These are phyloP conservation scores for Ramazzottius varieornatus DNA, from an alignment of 2,888 invertebrate species.

Conservation along the genomic window DNA sequence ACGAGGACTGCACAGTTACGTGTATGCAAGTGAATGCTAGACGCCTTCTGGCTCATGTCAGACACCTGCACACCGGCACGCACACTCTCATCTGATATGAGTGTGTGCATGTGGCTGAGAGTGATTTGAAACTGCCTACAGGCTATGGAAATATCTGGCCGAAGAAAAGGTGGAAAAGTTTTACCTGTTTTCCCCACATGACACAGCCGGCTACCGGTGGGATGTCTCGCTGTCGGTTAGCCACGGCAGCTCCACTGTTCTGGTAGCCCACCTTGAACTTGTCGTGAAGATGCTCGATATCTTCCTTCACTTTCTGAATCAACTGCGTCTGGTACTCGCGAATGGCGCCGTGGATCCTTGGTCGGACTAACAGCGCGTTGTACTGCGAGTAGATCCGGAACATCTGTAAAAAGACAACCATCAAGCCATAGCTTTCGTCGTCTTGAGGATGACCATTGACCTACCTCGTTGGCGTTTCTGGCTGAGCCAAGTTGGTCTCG, in stretches of 20 bases:
- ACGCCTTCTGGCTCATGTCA: not conserved
- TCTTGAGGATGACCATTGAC: too few relatives aligned
- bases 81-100: too few relatives aligned
- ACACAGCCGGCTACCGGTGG: conserved; percentile 93
- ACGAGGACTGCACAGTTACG: too few relatives aligned
- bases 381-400: conserved; percentile 40
- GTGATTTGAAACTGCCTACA: too few relatives aligned
- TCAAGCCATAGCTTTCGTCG: too few relatives aligned
- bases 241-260: not conserved
- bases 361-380: conserved; percentile 91
- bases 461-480: conserved; percentile 97
- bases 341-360: conserved; percentile 93
- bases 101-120: too few relatives aligned
- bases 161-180: too few relatives aligned
- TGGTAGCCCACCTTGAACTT: conserved; percentile 58
- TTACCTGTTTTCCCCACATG: conserved; percentile 62
- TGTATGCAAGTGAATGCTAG: too few relatives aligned
- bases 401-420: too few relatives aligned
- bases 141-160: too few relatives aligned
- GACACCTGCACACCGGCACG: too few relatives aligned
- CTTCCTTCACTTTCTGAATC: conserved; percentile 93
- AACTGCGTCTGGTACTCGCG: conserved; percentile 95
- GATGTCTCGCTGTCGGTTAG: conserved; percentile 40
- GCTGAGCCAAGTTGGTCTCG: conserved; percentile 92
- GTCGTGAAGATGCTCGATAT: conserved; percentile 86